These are phyloP conservation scores for Syrphus vitripennis DNA, from an alignment of 2,888 invertebrate species.

Conservation along the genomic window DNA sequence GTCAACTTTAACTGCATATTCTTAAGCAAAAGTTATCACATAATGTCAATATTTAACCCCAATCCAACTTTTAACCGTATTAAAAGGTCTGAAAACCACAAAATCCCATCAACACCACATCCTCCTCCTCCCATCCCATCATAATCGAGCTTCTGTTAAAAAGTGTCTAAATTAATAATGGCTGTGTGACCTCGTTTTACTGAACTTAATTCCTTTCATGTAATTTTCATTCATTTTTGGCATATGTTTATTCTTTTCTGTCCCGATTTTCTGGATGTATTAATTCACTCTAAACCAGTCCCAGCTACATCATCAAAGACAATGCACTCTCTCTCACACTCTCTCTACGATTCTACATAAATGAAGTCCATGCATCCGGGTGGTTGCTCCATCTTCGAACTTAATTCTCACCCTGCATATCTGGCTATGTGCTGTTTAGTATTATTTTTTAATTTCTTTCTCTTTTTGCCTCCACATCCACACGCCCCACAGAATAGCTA, in stretches of 20 bases:
- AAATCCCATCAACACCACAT: neutral
- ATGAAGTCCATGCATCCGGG: constrained; percentile 41
- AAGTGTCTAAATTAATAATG: constrained; percentile 48
- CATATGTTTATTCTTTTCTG: neutral
- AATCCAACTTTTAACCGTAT: neutral
- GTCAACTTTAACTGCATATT: neutral
- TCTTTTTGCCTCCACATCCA: constrained; percentile 5
- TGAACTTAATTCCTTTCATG: constrained; percentile 19
- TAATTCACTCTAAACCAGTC: constrained; percentile 24
- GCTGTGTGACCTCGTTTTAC: constrained; percentile 50
- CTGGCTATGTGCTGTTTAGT: constrained; percentile 37
- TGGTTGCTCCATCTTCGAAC: constrained; percentile 35
- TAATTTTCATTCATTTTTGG: constrained; percentile 47
- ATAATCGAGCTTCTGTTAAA: neutral
- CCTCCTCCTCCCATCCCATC: too few relatives aligned
- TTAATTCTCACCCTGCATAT: constrained; percentile 22
- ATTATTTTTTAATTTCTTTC: constrained; percentile 62
- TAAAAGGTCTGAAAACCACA: neutral
- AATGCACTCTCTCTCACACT: constrained; percentile 54
- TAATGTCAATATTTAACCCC: constrained; percentile 1
- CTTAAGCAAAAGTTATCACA: neutral
- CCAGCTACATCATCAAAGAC: constrained; percentile 35
- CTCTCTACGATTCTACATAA: constrained; percentile 19
- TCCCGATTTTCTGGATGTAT: constrained; percentile 6
- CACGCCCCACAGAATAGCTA: neutral